Evolutionary conservation across 2,888 invertebrate genomes (phyloP).

Genomic region (Agrilus mali): DNA sequence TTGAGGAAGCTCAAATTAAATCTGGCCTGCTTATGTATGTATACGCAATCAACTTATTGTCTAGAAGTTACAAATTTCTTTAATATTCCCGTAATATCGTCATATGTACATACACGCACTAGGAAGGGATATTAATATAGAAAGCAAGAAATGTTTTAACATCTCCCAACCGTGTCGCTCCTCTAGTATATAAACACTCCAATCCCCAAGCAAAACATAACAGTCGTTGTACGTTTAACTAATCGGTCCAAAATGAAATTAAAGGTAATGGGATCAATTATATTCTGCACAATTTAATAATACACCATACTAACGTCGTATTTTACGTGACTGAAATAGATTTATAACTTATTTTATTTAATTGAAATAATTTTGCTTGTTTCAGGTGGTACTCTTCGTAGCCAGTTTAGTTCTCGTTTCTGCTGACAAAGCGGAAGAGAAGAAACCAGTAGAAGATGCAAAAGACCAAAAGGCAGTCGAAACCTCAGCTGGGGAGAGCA

Average conservation of each 20-base stretch:
- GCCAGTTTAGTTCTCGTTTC: slow-evolving; percentile 29
- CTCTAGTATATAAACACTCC: slow-evolving; percentile 6
- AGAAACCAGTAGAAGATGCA: slow-evolving; percentile 21
- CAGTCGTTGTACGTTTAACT: slow-evolving; percentile 24
- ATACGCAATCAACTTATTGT: too few species aligned
- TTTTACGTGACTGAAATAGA: too few species aligned
- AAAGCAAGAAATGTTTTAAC: slow-evolving; percentile 15
- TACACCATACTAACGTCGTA: too few species aligned
- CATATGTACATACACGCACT: neutral
- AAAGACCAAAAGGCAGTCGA: slow-evolving; percentile 21
- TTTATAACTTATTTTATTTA: neutral
- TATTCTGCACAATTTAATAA: too few species aligned
- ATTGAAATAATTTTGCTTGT: slow-evolving; percentile 5
- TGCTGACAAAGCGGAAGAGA: slow-evolving; percentile 19
- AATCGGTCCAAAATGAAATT: slow-evolving; percentile 23
- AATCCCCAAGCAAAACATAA: slow-evolving; percentile 11
- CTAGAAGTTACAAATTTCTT: neutral
- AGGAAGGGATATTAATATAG: slow-evolving; percentile 17
- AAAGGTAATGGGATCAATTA: slow-evolving; percentile 21
- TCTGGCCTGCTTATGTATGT: too few species aligned
- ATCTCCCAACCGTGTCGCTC: slow-evolving; percentile 1
- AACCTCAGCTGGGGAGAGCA: slow-evolving; percentile 11
- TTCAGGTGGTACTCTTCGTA: slow-evolving; percentile 29
- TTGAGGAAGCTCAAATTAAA: too few species aligned
- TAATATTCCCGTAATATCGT: neutral